Evolutionary conservation across 1,140 invertebrate genomes (phyloP), one percentile per base, ranked within the genome.

Genomic region (Drosophila teissieri): DNA sequence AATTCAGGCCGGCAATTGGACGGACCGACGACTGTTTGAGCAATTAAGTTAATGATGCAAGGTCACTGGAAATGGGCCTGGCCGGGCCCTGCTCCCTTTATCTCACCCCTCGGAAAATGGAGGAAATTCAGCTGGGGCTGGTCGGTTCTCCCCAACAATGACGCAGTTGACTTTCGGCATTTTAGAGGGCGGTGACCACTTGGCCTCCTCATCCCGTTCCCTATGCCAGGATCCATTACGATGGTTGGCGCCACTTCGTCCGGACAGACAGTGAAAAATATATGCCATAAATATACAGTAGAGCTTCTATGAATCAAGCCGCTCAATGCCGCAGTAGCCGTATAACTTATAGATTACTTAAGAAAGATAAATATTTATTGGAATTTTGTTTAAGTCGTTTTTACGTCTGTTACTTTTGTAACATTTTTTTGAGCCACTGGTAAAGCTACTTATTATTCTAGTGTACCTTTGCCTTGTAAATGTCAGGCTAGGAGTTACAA

Each of bases 1-100:
- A 80, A 89, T 89, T 89, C 69, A 89, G 77, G 40, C 76, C 73
- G 85, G 80, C 85, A 89, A 89, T 89, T 89, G 77, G 80, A 80
- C 68, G 76, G 69, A 54, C 68, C 65, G 62, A 42, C 36, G 51
- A 70, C 67, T 72, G 34, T 72, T 72, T 72, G 58, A 89, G 85
- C 84, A 84, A 89, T 89, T 89, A 89, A 84, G 65, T 89, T 89
- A 90, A 89, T 89, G 77, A 90, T 80, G 67, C 84, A 89, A 89
- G 84, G 84, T 84, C 84, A 89, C 80, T 89, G 85, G 85, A 89
- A 88, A 74, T 89, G 75, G 61, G 55, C 60, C 60, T 53, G 52
- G 57, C 51, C 58, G 10, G 42, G 39, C 37, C 49, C 11, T 3
- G 64, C 27, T 17, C 46, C 24, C 31, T 46, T 49, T n/a, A 19